phyloP scores from a whole-genome alignment of 2,797 vertebrate genomes.

The Babyrousa celebensis region DNA sequence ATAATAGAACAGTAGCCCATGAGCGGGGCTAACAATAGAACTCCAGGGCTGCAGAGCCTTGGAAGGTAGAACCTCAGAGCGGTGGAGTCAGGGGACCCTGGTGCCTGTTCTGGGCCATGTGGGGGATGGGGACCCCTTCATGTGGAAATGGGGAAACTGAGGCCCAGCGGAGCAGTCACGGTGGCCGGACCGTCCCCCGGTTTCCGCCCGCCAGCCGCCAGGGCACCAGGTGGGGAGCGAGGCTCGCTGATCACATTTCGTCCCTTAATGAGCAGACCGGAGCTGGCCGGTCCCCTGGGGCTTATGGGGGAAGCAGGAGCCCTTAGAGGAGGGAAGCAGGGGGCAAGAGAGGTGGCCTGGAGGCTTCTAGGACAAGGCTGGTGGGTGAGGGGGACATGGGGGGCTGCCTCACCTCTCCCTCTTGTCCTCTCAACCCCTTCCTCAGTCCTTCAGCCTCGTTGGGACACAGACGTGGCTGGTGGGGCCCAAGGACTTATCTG shows the following conservation, averaged over 20 bases:
- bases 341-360: neutral
- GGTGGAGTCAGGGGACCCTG: neutral
- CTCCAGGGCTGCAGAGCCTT: neutral
- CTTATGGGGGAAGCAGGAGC: neutral
- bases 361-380: neutral
- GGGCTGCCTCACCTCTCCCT: neutral
- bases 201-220: constrained; percentile 74
- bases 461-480: neutral
- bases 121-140: neutral
- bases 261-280: constrained; percentile 85
- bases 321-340: neutral
- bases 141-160: constrained; percentile 76
- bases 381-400: neutral
- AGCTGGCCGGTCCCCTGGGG: constrained; percentile 79
- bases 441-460: neutral
- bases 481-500: neutral
- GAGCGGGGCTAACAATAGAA: neutral
- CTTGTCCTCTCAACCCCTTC: neutral
- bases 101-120: neutral
- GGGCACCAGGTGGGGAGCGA: constrained; percentile 86
- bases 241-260: constrained; percentile 85
- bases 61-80: neutral
- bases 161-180: neutral
- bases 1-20: neutral
- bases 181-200: neutral